Percentiles rank a stretch among this genome's conserved stretches.
These are phyloP conservation scores for Lordiphosa andalusiaca DNA, from an alignment of 2,888 invertebrate species.

Conservation along the genomic window DNA sequence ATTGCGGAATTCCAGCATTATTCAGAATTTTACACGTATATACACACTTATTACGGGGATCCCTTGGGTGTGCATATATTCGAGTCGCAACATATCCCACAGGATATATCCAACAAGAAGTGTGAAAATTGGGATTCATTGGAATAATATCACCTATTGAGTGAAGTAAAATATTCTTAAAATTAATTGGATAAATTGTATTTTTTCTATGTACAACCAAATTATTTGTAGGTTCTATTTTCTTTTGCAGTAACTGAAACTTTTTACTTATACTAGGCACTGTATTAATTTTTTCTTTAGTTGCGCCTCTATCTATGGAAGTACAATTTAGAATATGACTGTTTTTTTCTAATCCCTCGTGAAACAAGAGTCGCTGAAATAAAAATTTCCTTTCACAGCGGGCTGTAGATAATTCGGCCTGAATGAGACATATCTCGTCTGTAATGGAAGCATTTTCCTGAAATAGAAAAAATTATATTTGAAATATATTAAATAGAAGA, in stretches of 20 bases:
- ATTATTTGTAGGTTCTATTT: slow-evolving; percentile 21
- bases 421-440: slow-evolving; percentile 92
- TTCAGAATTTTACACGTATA: slow-evolving; percentile 92
- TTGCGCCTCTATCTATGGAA: slow-evolving; percentile 27
- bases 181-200: slow-evolving; percentile 87
- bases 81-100: slow-evolving; percentile 88
- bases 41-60: slow-evolving; percentile 86
- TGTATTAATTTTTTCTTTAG: slow-evolving; percentile 6
- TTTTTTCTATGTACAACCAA: slow-evolving; percentile 81
- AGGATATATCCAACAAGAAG: slow-evolving; percentile 87
- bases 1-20: slow-evolving; percentile 86
- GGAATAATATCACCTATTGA: slow-evolving; percentile 88
- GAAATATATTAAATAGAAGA: not conserved
- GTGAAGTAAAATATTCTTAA: slow-evolving; percentile 85
- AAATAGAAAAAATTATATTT: slow-evolving; percentile 7
- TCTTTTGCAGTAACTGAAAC: slow-evolving; percentile 11
- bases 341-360: slow-evolving; percentile 81
- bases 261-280: slow-evolving; percentile 16
- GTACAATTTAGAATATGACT: slow-evolving; percentile 16
- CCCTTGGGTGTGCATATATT: slow-evolving; percentile 86
- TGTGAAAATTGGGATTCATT: slow-evolving; percentile 86
- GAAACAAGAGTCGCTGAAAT: slow-evolving; percentile 87
- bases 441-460: slow-evolving; percentile 92
- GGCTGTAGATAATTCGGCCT: slow-evolving; percentile 89
- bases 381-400: slow-evolving; percentile 92